These are phyloP conservation scores for Cenopis cana DNA, from an alignment of 2,888 invertebrate species.

Conservation along the genomic window DNA sequence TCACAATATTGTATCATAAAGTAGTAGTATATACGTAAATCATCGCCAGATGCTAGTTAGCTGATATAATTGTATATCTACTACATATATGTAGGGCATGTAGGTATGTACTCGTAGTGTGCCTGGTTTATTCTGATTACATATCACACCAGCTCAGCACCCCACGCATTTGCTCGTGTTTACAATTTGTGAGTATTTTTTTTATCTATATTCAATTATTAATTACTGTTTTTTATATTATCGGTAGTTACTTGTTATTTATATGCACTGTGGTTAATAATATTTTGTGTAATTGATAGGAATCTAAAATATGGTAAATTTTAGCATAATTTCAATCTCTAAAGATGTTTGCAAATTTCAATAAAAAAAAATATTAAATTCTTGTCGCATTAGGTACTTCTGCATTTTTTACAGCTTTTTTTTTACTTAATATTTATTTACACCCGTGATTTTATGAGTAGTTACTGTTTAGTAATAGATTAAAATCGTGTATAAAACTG, in stretches of 20 bases:
- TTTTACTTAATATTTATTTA: too few relatives aligned
- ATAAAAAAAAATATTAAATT: too few relatives aligned
- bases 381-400: too few relatives aligned
- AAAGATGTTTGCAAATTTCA: too few relatives aligned
- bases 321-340: too few relatives aligned
- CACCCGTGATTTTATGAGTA: background rate
- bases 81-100: background rate
- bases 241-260: background rate
- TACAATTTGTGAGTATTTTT: slow-evolving; percentile 15
- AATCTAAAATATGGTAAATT: background rate
- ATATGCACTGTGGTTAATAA: background rate
- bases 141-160: slow-evolving; percentile 5
- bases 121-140: slow-evolving; percentile 5
- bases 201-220: background rate
- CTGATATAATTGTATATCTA: background rate
- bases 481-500: background rate
- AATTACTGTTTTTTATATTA: background rate
- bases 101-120: background rate
- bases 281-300: background rate
- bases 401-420: too few relatives aligned
- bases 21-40: background rate
- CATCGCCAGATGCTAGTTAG: background rate
- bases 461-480: background rate
- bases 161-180: slow-evolving; percentile 6
- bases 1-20: too few relatives aligned